Base-by-base conservation (phyloP, 2,888 invertebrate genomes). In the Oxystoma pomonae region DNA sequence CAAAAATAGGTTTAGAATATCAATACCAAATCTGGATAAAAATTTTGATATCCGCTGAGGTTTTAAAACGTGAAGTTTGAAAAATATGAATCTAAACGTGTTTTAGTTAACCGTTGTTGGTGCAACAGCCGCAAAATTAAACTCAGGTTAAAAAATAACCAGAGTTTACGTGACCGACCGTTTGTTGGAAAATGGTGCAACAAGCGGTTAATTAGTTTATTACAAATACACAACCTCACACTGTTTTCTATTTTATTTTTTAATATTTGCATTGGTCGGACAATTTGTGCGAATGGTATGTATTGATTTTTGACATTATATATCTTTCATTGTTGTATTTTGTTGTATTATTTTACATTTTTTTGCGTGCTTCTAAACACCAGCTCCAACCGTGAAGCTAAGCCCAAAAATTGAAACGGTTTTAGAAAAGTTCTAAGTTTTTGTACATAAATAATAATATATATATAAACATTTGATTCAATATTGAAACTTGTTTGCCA, bases 261-360 rank as follows among this genome's bases (percentile, higher is more conserved):
- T 78, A 80, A 77, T 78, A 77, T 77, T 80, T 80, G 78, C 80
- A 76, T 79, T 67, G 78, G 78, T 77, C 78, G 79, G 79, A 76
- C 73, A 77, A 65, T 68, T 62, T 78, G 78, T 77, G 79, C 78
- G 78, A 79, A 79, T 79, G 80, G 80, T 80, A 80, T 79, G 80
- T 80, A 80, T 80, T 77, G 74, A 74, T 73, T 66, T 71, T 71
- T 66, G 67, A 66, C 66, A 66, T 67, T 68, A 60, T 65, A n/a
- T n/a, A n/a, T n/a, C n/a, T 68, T 62, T 62, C 64, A 53, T 67
- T 67, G 61, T 66, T 62, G 57, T 63, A 64, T 65, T 49, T 57
- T 50, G 61, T 61, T 35, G 62, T 55, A 35, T 21, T 12, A 52
- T 20, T 58, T 63, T 65, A 51, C 20, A 59, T 63, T 68, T 19